These are phyloP conservation scores for Potamilus streckersoni DNA, from an alignment of 1,140 invertebrate genomes.

Conservation along the genomic window DNA sequence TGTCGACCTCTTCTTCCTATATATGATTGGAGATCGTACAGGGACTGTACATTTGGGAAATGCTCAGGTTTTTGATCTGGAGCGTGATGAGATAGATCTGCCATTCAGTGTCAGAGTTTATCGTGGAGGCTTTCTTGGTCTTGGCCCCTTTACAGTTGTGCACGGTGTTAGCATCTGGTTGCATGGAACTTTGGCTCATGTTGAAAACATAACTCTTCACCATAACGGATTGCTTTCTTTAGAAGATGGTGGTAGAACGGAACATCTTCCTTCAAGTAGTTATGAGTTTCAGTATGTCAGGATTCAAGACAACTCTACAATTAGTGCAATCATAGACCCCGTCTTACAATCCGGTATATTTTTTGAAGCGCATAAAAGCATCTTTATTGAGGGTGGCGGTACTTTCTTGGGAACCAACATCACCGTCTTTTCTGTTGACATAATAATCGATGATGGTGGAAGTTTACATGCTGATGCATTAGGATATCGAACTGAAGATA, in stretches of 20 bases:
- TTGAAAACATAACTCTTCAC: conserved; percentile 52
- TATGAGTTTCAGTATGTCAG: conserved; percentile 42
- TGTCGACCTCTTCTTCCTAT: conserved; percentile 48
- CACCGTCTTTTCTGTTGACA: conserved; percentile 40
- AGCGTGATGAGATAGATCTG: conserved; percentile 52
- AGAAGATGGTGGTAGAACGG: conserved; percentile 42
- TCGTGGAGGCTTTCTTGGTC: conserved; percentile 44
- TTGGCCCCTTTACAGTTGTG: conserved; percentile 48
- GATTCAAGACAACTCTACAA: conserved; percentile 51
- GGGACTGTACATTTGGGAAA: conserved; percentile 53
- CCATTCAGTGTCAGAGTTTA: conserved; percentile 55
- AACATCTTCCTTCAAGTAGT: conserved; percentile 21
- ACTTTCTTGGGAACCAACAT: conserved; percentile 48
- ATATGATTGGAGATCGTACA: conserved; percentile 56
- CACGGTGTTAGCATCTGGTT: conserved; percentile 54
- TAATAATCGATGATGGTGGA: conserved; percentile 54
- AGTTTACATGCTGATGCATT: conserved; percentile 43
- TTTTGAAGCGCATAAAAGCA: conserved; percentile 29
- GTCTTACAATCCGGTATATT: conserved; percentile 34
- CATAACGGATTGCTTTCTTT: conserved; percentile 47
- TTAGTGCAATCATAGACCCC: conserved; percentile 43
- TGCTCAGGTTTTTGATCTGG: conserved; percentile 50
- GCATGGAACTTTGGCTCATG: conserved; percentile 48
- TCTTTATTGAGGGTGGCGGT: conserved; percentile 53
- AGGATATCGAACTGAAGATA: conserved; percentile 43